Conservation (phyloP, 2,113 vertebrate species). For the Rutilus rutilus region DNA sequence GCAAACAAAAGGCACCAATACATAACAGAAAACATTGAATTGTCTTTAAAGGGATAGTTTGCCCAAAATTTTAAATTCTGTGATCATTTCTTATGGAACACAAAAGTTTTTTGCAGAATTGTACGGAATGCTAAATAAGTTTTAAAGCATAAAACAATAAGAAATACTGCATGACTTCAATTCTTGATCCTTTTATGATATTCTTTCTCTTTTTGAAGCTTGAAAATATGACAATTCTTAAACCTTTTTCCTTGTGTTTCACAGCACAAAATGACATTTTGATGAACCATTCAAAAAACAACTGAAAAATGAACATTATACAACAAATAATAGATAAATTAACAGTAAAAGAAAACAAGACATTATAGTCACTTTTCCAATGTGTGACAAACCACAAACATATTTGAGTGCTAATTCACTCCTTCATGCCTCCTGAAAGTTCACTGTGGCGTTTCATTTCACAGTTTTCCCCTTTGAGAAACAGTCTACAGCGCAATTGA, state of each 20-base stretch:
- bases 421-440: background rate
- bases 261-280: background rate
- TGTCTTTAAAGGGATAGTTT: background rate
- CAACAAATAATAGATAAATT: background rate
- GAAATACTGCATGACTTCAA: background rate
- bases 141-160: background rate
- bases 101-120: background rate
- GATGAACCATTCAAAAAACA: background rate
- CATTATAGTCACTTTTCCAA: conserved; percentile 6
- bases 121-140: background rate
- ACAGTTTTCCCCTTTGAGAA: conserved; percentile 35
- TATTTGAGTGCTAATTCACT: background rate
- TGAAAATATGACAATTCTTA: background rate
- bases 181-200: background rate
- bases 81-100: background rate
- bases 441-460: background rate
- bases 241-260: background rate
- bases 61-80: background rate
- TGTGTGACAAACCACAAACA: background rate
- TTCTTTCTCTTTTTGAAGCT: background rate
- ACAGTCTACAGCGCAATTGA: background rate
- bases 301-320: background rate
- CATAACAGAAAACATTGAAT: background rate
- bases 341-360: background rate
- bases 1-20: background rate